phyloP scores from a whole-genome alignment of 2,888 invertebrate genomes.

The Blastobasis adustella region DNA sequence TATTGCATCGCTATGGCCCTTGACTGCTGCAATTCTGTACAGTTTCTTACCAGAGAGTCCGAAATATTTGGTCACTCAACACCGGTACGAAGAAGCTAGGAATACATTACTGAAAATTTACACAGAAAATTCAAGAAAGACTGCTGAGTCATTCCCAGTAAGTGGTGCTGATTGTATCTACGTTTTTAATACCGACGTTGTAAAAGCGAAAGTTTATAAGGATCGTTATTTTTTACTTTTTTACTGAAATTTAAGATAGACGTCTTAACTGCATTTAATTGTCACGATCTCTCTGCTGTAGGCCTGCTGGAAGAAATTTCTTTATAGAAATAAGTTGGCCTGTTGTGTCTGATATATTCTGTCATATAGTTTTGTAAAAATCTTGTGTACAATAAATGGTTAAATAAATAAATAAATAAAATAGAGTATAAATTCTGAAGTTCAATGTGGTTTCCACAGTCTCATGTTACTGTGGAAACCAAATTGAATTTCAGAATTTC shows the following conservation, averaged over 20 bases:
- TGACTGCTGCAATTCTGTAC: slow-evolving; percentile 37
- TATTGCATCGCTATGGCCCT: slow-evolving; percentile 41
- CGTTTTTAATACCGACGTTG: neutral
- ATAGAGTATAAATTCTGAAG: neutral
- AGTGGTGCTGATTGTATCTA: slow-evolving; percentile 13
- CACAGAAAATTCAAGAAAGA: slow-evolving; percentile 43
- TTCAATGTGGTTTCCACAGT: slow-evolving; percentile 6
- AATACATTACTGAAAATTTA: slow-evolving; percentile 46
- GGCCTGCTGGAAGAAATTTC: too few relatives aligned
- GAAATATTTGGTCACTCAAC: slow-evolving; percentile 47
- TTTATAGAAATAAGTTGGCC: too few relatives aligned
- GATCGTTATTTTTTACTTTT: neutral
- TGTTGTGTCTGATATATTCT: too few relatives aligned
- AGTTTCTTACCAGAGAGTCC: slow-evolving; percentile 50
- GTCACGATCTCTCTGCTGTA: too few relatives aligned
- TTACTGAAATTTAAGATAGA: neutral
- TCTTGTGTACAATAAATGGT: too few relatives aligned
- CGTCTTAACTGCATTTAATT: too few relatives aligned
- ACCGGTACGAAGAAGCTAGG: slow-evolving; percentile 46
- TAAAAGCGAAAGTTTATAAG: neutral
- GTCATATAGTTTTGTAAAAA: too few relatives aligned
- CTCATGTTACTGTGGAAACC: too few relatives aligned
- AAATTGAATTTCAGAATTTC: neutral
- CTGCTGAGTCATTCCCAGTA: slow-evolving; percentile 44
- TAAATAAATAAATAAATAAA: too few relatives aligned